A percentile compares a stretch with the other conserved stretches of the same genome.
Conservation (phyloP, 2,113 vertebrate species). For the Stigmatopora argus region DNA sequence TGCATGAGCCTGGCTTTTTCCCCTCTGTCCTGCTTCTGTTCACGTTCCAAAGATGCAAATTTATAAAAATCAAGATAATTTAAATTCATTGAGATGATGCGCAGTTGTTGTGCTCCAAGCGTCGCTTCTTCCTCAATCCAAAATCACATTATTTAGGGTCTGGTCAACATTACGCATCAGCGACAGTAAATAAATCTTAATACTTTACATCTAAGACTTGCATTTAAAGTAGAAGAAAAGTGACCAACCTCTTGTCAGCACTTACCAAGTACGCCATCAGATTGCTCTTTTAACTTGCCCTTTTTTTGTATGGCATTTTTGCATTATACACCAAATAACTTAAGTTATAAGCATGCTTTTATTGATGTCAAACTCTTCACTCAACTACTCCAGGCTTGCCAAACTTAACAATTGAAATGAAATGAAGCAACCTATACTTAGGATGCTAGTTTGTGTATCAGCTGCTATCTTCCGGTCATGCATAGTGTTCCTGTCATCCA, state of each 20-base stretch:
- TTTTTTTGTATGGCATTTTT: not conserved
- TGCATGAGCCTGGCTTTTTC: not conserved
- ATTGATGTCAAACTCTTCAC: not conserved
- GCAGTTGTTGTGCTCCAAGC: not conserved
- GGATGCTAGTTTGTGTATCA: slow-evolving; percentile 19
- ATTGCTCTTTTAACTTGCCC: not conserved
- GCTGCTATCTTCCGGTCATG: slow-evolving; percentile 12
- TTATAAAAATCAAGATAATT: not conserved
- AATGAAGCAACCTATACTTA: slow-evolving; percentile 13
- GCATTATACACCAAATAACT: not conserved
- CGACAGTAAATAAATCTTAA: not conserved
- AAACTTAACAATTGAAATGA: not conserved
- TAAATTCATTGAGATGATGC: not conserved
- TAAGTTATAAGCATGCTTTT: not conserved
- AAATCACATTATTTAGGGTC: not conserved
- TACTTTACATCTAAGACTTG: not conserved
- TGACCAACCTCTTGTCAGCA: not conserved
- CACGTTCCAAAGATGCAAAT: not conserved
- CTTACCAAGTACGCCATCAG: not conserved
- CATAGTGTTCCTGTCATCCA: slow-evolving; percentile 36
- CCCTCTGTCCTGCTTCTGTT: not conserved
- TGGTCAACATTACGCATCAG: not conserved
- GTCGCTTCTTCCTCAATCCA: not conserved
- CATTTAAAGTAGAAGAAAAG: not conserved
- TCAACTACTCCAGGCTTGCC: not conserved